Evolutionary conservation across 2,888 invertebrate species (phyloP).

Genomic region (Dicyrtomina minuta): DNA sequence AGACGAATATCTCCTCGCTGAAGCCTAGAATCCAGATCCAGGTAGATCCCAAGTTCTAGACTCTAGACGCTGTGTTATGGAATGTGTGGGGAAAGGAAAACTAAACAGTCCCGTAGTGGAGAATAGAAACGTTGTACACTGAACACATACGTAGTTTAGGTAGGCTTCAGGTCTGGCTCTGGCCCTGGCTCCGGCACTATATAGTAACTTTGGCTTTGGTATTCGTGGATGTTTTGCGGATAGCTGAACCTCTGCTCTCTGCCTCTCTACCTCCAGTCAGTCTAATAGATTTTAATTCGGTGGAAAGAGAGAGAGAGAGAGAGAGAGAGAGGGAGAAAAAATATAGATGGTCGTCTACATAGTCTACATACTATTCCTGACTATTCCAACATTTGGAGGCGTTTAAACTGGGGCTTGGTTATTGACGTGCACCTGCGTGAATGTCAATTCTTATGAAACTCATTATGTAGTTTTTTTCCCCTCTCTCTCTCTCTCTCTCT

Average conservation of each 20-base stretch:
- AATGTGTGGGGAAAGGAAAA: neutral
- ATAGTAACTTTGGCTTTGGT: neutral
- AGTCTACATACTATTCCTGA: neutral
- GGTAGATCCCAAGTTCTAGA: too few species aligned
- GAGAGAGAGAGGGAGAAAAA: neutral
- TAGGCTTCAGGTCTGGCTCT: neutral
- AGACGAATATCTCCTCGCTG: too few species aligned
- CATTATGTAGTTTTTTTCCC: neutral
- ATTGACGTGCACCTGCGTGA: conserved; percentile 11
- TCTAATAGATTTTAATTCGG: conserved; percentile 16
- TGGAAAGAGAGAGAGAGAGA: neutral
- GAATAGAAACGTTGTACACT: neutral
- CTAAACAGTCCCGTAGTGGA: neutral
- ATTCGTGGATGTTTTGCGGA: neutral
- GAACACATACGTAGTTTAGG: too few species aligned
- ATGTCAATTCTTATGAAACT: conserved; percentile 11
- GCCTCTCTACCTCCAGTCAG: neutral
- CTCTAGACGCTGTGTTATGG: too few species aligned
- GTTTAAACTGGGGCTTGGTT: neutral
- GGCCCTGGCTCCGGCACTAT: neutral
- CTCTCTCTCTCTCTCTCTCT: neutral
- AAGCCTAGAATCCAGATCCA: too few species aligned
- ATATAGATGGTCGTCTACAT: neutral
- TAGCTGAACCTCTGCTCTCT: neutral
- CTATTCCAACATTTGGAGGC: neutral